Conservation (phyloP, 2,113 vertebrate species). For the Phalacrocorax pelagicus region DNA sequence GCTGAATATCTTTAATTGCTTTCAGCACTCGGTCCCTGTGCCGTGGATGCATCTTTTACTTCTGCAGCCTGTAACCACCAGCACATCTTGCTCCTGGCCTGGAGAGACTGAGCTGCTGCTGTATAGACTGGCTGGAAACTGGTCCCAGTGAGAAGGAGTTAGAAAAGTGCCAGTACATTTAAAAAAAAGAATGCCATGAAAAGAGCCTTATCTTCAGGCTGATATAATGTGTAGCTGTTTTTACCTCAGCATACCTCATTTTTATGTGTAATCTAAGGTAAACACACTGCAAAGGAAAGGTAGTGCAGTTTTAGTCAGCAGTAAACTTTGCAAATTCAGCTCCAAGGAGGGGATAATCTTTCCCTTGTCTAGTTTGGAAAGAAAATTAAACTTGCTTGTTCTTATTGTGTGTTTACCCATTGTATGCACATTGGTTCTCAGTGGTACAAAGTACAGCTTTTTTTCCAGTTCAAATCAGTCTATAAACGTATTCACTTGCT, state of each 20-base stretch:
- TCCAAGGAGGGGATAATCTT: constrained; percentile 19
- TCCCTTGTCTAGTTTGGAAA: constrained; percentile 7
- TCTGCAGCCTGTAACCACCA: not conserved
- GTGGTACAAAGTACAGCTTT: constrained; percentile 4
- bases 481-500: not conserved
- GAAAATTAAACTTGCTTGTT: constrained; percentile 9
- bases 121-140: not conserved
- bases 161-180: not conserved
- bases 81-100: not conserved
- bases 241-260: not conserved
- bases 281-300: not conserved
- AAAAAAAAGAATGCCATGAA: not conserved
- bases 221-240: not conserved
- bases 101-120: not conserved
- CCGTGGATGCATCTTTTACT: not conserved
- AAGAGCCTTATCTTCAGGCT: not conserved
- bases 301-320: not conserved
- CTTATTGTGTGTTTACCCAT: not conserved
- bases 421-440: not conserved
- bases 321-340: not conserved
- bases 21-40: not conserved
- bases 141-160: not conserved
- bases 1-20: not conserved
- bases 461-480: not conserved
- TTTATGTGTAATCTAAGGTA: constrained; percentile 4